Conservation (phyloP, 1,140 invertebrate species). For the Pogonomyrmex barbatus region DNA sequence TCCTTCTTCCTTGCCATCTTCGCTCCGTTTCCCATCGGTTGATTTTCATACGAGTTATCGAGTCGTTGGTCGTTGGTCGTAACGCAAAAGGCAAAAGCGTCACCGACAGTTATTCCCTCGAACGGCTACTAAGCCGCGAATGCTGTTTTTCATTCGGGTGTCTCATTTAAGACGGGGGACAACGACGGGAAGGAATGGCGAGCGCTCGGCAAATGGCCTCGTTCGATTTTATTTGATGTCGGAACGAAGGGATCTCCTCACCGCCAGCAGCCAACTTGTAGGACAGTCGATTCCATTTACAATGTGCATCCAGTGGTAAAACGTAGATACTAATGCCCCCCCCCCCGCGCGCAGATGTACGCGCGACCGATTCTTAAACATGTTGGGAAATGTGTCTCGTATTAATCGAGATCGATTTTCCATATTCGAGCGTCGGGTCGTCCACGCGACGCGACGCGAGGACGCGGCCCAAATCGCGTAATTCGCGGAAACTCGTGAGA, state of each 20-base stretch:
- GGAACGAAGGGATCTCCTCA: constrained; percentile 14
- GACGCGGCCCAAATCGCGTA: background rate
- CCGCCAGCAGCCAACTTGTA: constrained; percentile 34
- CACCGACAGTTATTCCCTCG: constrained; percentile 38
- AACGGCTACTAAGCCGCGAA: constrained; percentile 43
- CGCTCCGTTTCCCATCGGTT: constrained; percentile 13
- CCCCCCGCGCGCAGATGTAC: constrained; percentile 29
- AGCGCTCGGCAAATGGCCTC: constrained; percentile 41
- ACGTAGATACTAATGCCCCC: constrained; percentile 29
- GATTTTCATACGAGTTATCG: constrained; percentile 46
- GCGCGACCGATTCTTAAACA: constrained; percentile 28
- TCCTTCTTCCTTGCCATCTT: background rate
- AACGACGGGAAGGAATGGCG: constrained; percentile 36
- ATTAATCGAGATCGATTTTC: constrained; percentile 39
- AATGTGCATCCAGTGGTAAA: constrained; percentile 21
- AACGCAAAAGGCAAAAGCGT: constrained; percentile 42
- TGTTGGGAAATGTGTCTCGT: constrained; percentile 1
- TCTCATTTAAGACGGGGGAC: constrained; percentile 38
- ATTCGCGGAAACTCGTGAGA: background rate
- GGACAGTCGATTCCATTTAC: constrained; percentile 39
- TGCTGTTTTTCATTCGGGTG: constrained; percentile 6
- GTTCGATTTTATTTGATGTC: constrained; percentile 56
- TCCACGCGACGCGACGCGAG: background rate
- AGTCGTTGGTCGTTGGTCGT: constrained; percentile 41
- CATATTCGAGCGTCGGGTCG: background rate